Conservation (phyloP, 2,113 vertebrate genomes). For the Spizaetus ornatus region DNA sequence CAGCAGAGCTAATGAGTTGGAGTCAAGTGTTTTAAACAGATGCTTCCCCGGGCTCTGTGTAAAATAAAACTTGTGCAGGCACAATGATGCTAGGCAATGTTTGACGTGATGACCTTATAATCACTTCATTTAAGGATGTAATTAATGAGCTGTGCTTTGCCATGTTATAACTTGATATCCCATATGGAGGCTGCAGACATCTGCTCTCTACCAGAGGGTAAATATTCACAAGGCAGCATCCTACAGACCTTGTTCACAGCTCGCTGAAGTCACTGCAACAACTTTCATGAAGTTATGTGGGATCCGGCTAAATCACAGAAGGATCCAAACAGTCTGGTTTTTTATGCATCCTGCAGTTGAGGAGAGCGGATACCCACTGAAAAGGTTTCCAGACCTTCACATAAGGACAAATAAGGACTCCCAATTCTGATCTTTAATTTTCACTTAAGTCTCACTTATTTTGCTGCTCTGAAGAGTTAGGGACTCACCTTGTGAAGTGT, state of each 20-base stretch:
- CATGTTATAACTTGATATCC: not conserved
- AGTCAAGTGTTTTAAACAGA: constrained; percentile 16
- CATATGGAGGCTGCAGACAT: not conserved
- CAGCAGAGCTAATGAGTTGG: not conserved
- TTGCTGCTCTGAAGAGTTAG: not conserved
- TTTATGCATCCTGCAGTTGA: not conserved
- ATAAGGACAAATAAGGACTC: not conserved
- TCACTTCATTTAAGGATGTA: constrained; percentile 15
- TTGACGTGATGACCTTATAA: constrained; percentile 42
- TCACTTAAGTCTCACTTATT: not conserved
- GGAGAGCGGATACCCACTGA: not conserved
- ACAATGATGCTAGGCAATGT: not conserved
- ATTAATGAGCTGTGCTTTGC: constrained; percentile 30
- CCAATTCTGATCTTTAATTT: not conserved
- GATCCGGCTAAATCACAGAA: not conserved
- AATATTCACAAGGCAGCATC: not conserved
- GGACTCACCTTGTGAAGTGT: not conserved
- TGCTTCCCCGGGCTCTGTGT: not conserved
- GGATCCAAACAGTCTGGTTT: not conserved
- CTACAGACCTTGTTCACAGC: not conserved
- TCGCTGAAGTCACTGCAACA: not conserved
- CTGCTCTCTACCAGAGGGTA: not conserved
- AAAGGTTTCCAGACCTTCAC: not conserved
- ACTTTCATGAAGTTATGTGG: not conserved
- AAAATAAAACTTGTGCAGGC: constrained; percentile 42